Percentiles rank a stretch among this genome's conserved stretches.
These are phyloP conservation scores for Sebastes vulpes DNA, from an alignment of 2,797 vertebrate species.

Conservation along the genomic window DNA sequence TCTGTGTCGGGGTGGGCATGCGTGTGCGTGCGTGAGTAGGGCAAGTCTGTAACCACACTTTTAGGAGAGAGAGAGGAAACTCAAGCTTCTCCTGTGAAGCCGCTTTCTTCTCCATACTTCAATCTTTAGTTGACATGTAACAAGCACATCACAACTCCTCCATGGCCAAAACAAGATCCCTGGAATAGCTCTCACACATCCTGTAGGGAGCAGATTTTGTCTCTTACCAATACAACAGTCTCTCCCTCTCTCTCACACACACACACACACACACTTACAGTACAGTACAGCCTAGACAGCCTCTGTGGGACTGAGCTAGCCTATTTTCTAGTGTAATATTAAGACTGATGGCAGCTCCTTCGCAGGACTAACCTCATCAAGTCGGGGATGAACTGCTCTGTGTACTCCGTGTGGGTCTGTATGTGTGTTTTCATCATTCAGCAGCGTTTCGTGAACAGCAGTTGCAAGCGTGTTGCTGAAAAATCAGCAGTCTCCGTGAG, in stretches of 20 bases:
- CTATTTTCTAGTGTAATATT: constrained; percentile 55
- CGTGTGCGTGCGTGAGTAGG: neutral
- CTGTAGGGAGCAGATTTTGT: constrained; percentile 26
- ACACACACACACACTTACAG: neutral
- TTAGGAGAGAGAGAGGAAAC: constrained; percentile 15
- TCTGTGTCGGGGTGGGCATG: constrained; percentile 18
- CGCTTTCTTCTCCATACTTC: constrained; percentile 47
- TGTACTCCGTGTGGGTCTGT: neutral
- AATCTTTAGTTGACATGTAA: constrained; percentile 48
- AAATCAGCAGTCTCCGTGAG: neutral
- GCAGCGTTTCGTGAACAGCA: neutral
- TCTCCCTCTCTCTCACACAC: neutral
- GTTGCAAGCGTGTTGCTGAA: neutral
- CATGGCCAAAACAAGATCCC: constrained; percentile 49
- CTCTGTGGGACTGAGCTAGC: constrained; percentile 8
- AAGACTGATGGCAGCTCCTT: constrained; percentile 61
- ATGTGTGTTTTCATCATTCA: constrained; percentile 20
- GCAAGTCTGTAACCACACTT: constrained; percentile 23
- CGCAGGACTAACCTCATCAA: constrained; percentile 57
- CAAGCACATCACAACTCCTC: constrained; percentile 53
- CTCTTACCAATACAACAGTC: constrained; percentile 15
- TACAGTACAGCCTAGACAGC: neutral
- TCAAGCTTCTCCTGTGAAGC: constrained; percentile 27
- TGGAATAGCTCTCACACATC: constrained; percentile 52
- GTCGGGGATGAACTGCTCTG: constrained; percentile 43